Conservation (phyloP, 2,888 invertebrate genomes). For the Bembecia ichneumoniformis region DNA sequence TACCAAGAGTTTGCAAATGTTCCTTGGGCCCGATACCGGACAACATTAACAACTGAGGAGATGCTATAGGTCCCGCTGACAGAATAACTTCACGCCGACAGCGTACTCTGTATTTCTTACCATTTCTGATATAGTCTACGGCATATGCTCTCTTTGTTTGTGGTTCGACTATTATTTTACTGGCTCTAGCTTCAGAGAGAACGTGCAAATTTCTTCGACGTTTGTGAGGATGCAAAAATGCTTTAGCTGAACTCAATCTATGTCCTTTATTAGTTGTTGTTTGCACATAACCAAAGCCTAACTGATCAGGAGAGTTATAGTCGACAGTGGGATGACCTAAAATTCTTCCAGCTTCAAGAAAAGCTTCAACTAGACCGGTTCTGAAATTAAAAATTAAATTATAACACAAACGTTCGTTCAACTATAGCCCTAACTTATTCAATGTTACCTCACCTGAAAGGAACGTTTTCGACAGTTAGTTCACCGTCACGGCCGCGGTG, state of each 20-base stretch:
- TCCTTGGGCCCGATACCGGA: constrained; percentile 79
- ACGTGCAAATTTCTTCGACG: constrained; percentile 75
- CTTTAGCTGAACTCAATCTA: constrained; percentile 77
- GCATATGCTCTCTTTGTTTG: constrained; percentile 76
- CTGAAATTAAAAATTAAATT: constrained; percentile 18
- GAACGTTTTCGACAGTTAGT: constrained; percentile 75
- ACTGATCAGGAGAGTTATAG: constrained; percentile 74
- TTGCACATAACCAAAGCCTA: constrained; percentile 72
- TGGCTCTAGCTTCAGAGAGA: constrained; percentile 48
- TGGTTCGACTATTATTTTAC: constrained; percentile 61
- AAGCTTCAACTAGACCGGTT: constrained; percentile 67
- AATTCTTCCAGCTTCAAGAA: constrained; percentile 73
- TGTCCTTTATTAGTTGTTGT: constrained; percentile 73
- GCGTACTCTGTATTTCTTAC: constrained; percentile 58
- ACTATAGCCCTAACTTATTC: background rate
- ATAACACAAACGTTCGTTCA: background rate
- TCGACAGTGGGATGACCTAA: constrained; percentile 72
- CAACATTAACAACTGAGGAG: constrained; percentile 92
- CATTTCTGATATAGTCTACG: constrained; percentile 76
- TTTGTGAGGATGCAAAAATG: constrained; percentile 76
- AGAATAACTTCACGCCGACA: constrained; percentile 87
- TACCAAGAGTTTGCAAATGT: constrained; percentile 68
- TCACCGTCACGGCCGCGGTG: constrained; percentile 76
- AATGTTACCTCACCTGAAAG: constrained; percentile 51
- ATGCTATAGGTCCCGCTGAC: constrained; percentile 88